Conservation (phyloP, 2,113 vertebrate genomes). For the Gila orcuttii region DNA sequence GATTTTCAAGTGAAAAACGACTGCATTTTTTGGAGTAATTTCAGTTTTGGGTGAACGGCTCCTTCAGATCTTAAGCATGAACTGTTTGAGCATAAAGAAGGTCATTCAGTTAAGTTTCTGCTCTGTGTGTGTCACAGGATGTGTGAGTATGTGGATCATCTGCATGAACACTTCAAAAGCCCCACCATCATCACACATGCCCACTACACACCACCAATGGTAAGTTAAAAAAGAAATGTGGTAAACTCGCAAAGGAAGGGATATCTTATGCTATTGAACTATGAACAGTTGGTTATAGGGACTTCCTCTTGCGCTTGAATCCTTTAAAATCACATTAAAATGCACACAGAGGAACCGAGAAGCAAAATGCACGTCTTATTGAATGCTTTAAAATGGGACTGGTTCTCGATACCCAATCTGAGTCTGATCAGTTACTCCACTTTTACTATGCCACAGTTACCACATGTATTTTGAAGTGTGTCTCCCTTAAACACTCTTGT, state of each 20-base stretch:
- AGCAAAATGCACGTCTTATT: too few relatives aligned
- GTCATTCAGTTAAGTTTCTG: not conserved
- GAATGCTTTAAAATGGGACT: too few relatives aligned
- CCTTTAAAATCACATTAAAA: too few relatives aligned
- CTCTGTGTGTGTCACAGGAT: slow-evolving; percentile 73
- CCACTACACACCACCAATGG: slow-evolving; percentile 82
- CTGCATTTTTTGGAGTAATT: not conserved
- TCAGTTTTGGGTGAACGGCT: not conserved
- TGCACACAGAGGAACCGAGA: too few relatives aligned
- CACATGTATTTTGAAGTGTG: not conserved
- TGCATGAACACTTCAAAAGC: slow-evolving; percentile 84
- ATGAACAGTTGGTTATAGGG: not conserved
- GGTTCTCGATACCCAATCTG: too few relatives aligned
- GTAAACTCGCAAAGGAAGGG: not conserved
- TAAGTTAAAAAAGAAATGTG: slow-evolving; percentile 45
- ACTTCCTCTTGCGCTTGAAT: too few relatives aligned
- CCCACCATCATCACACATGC: slow-evolving; percentile 78
- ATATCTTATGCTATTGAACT: not conserved
- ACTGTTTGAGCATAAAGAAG: not conserved
- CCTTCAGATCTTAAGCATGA: not conserved
- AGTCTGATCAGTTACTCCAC: not conserved
- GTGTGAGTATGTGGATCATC: slow-evolving; percentile 86
- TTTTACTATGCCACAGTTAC: not conserved
- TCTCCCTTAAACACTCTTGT: not conserved
- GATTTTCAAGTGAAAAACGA: not conserved